These are phyloP conservation scores for Margaritifera margaritifera DNA, from an alignment of 2,888 invertebrate genomes.

Conservation along the genomic window DNA sequence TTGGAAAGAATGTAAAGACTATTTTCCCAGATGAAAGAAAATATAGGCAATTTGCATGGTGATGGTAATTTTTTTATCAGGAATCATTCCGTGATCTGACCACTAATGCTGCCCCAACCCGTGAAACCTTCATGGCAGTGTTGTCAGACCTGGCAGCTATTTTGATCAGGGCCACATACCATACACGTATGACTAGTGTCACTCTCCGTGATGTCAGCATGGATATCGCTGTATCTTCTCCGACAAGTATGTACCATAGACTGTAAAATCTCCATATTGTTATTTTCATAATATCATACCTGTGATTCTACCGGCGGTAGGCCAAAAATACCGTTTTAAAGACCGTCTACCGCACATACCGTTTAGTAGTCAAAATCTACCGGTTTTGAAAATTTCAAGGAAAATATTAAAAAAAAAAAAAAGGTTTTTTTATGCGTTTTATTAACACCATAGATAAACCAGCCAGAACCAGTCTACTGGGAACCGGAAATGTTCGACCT, in stretches of 20 bases:
- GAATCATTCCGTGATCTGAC: conserved; percentile 56
- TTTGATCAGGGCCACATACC: conserved; percentile 82
- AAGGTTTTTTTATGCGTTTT: no score
- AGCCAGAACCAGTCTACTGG: no score
- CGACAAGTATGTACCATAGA: conserved; percentile 30
- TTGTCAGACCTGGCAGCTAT: conserved; percentile 68
- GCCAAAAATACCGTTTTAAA: no score
- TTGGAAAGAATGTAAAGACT: no score
- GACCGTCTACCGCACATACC: no score
- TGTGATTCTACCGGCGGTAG: no score
- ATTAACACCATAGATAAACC: no score
- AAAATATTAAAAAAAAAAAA: background rate
- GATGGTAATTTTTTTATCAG: conserved; percentile 29
- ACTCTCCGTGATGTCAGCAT: conserved; percentile 71
- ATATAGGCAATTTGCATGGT: background rate
- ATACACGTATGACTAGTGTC: conserved; percentile 79
- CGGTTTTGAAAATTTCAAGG: no score
- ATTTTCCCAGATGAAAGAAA: no score
- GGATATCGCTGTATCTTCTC: conserved; percentile 57
- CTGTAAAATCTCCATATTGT: background rate
- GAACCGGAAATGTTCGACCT: no score
- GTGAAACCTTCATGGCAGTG: conserved; percentile 64
- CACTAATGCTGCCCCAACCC: conserved; percentile 55
- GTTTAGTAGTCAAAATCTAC: no score
- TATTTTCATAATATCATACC: no score